Conservation (phyloP, 2,113 vertebrate species). For the Halichoeres trimaculatus region DNA sequence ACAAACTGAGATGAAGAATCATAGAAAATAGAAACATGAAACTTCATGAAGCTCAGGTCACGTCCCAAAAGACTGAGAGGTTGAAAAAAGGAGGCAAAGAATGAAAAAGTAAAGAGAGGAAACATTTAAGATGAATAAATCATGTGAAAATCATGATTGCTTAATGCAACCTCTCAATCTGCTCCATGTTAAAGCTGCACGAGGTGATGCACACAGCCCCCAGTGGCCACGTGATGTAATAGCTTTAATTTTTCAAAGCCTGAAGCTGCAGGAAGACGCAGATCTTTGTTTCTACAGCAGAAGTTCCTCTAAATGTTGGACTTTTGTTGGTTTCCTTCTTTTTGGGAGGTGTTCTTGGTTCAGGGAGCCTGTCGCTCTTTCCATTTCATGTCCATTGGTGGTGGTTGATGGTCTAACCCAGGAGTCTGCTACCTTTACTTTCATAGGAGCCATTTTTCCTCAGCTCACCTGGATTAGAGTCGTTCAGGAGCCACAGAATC, state of each 20-base stretch:
- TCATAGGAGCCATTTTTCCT: too few relatives aligned
- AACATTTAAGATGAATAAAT: not conserved
- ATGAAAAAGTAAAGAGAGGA: not conserved
- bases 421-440: too few relatives aligned
- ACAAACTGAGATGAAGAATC: conserved; percentile 21
- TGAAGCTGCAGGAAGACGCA: too few relatives aligned
- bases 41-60: not conserved
- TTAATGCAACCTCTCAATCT: not conserved
- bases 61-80: not conserved
- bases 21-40: not conserved
- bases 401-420: too few relatives aligned
- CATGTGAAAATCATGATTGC: not conserved
- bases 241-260: conserved; percentile 19
- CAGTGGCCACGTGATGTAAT: not conserved
- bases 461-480: too few relatives aligned
- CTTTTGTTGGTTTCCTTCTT: too few relatives aligned
- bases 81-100: not conserved
- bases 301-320: too few relatives aligned
- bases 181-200: conserved; percentile 2
- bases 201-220: not conserved
- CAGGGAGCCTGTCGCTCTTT: too few relatives aligned
- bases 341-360: too few relatives aligned
- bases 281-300: too few relatives aligned
- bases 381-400: too few relatives aligned
- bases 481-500: too few relatives aligned